Evolutionary conservation across 2,888 invertebrate genomes (phyloP), one percentile per base, ranked within the genome.

Genomic region (Phyllotreta cruciferae): DNA sequence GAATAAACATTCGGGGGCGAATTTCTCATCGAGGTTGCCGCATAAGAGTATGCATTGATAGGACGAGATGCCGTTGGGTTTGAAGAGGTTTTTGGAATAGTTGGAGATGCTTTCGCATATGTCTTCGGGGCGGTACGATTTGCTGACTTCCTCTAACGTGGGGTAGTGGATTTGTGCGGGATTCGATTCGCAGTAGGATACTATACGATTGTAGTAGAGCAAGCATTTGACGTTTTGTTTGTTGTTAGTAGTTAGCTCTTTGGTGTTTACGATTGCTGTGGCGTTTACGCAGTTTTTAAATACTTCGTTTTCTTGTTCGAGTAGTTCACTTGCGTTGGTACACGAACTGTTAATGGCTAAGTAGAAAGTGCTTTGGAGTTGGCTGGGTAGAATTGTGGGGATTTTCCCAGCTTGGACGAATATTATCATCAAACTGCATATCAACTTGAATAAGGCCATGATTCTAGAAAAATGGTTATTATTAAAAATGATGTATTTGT

Each of bases 141-240:
- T 49, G 2, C 9, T 49, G 6, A 35, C 7, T 35, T 49, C 35
- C 5, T n/a, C 6, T 49, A 35, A 6, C 5, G 49, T 49, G 10
- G 35, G 49, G 7, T 35, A 49, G n/a, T 42, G 13, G 35, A 58
- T 9, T 11, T 63, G 7, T 60, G 53, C 8, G 6, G 49, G 34
- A 3, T 64, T 44, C 6, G 56, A 50, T 14, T 45, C 61, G 62
- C 73, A 73, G 58, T 70, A 71, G 35, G 64, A 45, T 13, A 62
- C 45, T 9, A 75, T 66, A 52, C 66, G 63, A 56, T 75, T 70
- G 57, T 68, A 70, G 62, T 71, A 72, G 5, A 75, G 41, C 35
- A 71, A 52, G 63, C 77, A 77, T 42, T 67, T 52, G n/a, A 69
- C 56, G 50, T 74, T 64, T 8, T 63, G 41, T 36, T 53, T 53